Evolutionary conservation across 2,888 invertebrate genomes (phyloP), one percentile per base, ranked within the genome.

Genomic region (Rotaria magnacalcarata): DNA sequence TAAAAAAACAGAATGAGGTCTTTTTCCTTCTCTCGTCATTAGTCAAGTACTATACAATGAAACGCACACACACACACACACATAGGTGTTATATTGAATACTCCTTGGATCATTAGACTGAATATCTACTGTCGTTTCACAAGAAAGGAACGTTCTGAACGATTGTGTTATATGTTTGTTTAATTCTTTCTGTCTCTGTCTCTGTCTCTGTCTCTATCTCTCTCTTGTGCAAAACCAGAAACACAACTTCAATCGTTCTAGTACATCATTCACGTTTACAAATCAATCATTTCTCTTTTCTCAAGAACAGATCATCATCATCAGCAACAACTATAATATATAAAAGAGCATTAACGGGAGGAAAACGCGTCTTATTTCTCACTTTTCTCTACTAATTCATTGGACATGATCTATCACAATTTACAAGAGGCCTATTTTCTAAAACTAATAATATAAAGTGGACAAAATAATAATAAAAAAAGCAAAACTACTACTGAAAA

Each of bases 221-320:
- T 34, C 16, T 16, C 4, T 27, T 34, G 5, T 67, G 19, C 19
- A 24, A 67, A 67, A 34, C 67, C 67, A 67, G 67, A 67, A 67
- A 67, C 67, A 67, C 14, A 67, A 67, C 67, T 67, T 67, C 67
- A 67, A 67, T 67, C 67, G 8, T 67, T 67, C 67, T 67, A 34
- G 34, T 67, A 67, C 34, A 67, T 27, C 67, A 67, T 19, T 67
- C 67, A 67, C 67, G 67, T 27, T 34, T 34, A 67, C 67, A 67
- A 67, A 67, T 67, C 67, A 67, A 67, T 67, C 67, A 67, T 67
- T 10, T 60, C 5, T 60, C 27, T 60, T 60, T 60, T 60, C 34
- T 67, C 16, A 34, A 67, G 67, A 67, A 34, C 67, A 67, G 67
- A 67, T 67, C 67, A 67, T 67, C 67, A 67, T 60, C 7, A 54